Percentiles rank a stretch among this genome's conserved stretches.
Evolutionary conservation across 2,888 invertebrate genomes (phyloP).

Genomic region (Melanargia galathea): DNA sequence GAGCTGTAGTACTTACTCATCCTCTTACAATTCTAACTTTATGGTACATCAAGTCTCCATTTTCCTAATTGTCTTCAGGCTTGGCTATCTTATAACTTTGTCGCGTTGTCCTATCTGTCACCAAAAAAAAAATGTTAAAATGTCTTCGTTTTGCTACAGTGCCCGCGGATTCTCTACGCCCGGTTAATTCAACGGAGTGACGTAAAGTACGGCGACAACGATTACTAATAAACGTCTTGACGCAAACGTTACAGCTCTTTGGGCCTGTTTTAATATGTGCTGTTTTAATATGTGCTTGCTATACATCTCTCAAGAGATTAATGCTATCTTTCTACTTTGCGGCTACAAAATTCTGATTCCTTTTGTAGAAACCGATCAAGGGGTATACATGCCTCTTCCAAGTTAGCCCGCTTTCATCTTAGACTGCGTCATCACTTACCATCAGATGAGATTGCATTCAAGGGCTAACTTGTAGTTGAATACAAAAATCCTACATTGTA

Average conservation of each 20-base stretch:
- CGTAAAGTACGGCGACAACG: conserved; percentile 26
- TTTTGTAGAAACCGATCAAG: no score
- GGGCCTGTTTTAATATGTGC: conserved; percentile 8
- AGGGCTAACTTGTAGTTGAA: no score
- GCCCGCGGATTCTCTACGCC: conserved; percentile 30
- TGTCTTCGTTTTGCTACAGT: conserved; percentile 21
- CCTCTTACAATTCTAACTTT: no score
- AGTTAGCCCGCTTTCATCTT: no score
- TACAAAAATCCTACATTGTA: no score
- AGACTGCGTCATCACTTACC: no score
- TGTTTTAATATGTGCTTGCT: background rate
- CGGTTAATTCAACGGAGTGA: conserved; percentile 31
- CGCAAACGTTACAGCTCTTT: conserved; percentile 26
- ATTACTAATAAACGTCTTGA: conserved; percentile 31
- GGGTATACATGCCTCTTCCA: no score
- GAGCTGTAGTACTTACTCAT: no score
- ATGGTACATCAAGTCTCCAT: background rate
- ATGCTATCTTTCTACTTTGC: no score
- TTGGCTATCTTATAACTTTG: background rate
- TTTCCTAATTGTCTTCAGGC: background rate
- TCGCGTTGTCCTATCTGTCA: background rate
- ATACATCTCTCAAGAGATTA: background rate
- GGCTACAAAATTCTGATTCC: no score
- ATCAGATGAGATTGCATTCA: no score
- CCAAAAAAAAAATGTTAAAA: background rate